Percentiles rank a stretch among this genome's conserved stretches.
These are phyloP conservation scores for Pseudomyrmex concolor DNA, from an alignment of 1,140 invertebrate genomes.

Conservation along the genomic window DNA sequence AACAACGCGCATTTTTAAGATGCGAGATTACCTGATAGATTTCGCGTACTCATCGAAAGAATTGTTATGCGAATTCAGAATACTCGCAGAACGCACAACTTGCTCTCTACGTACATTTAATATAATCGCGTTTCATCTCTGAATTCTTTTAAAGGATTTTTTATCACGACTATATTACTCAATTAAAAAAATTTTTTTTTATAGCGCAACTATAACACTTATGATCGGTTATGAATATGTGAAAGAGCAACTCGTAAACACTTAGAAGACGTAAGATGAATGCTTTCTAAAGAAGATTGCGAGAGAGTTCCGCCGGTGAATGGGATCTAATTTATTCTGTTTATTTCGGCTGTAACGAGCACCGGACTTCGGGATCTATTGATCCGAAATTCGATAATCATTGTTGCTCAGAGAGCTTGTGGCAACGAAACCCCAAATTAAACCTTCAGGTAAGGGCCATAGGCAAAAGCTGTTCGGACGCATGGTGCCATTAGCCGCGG, in stretches of 20 bases:
- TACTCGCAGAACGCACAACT: background rate
- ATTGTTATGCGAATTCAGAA: background rate
- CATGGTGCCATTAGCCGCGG: slow-evolving; percentile 72
- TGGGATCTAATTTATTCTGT: slow-evolving; percentile 61
- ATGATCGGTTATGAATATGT: too few species aligned
- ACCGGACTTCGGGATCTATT: slow-evolving; percentile 15
- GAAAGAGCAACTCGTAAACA: slow-evolving; percentile 9
- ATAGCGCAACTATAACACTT: background rate
- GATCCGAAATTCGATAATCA: slow-evolving; percentile 65
- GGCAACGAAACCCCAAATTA: slow-evolving; percentile 64
- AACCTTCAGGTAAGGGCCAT: slow-evolving; percentile 68
- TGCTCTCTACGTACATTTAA: background rate
- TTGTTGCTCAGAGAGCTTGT: slow-evolving; percentile 33
- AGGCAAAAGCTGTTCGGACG: slow-evolving; percentile 69
- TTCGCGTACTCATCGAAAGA: background rate
- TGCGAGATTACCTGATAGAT: background rate
- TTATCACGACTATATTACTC: background rate
- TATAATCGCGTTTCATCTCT: background rate
- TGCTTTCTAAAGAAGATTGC: slow-evolving; percentile 24
- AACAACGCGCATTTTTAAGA: slow-evolving; percentile 16
- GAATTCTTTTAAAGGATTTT: background rate
- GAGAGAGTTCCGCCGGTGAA: slow-evolving; percentile 22
- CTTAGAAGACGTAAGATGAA: too few species aligned
- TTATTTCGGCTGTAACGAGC: slow-evolving; percentile 38
- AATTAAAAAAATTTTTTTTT: background rate